phyloP scores from a whole-genome alignment of 1,140 invertebrate genomes.

The Orius laevigatus region DNA sequence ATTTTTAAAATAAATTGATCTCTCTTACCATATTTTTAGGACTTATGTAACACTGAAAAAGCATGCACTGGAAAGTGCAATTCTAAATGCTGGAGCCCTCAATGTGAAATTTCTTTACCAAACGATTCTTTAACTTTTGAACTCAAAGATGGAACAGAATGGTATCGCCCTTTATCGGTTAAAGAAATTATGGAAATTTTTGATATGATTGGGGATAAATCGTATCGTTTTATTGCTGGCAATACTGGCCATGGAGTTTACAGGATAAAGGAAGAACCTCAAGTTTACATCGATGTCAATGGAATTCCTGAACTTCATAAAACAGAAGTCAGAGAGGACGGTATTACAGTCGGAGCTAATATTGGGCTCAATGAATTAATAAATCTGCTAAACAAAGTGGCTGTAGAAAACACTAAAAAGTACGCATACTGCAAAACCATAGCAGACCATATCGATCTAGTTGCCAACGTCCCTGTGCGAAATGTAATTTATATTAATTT shows the following conservation, averaged over 20 bases:
- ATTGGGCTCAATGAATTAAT: conserved; percentile 45
- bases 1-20: too few relatives aligned
- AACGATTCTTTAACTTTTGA: conserved; percentile 3
- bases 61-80: background rate
- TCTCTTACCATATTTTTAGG: conserved; percentile 7
- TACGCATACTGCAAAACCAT: conserved; percentile 29
- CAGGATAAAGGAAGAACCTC: conserved; percentile 29
- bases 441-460: conserved; percentile 46
- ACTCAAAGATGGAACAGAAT: conserved; percentile 6
- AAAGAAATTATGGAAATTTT: conserved; percentile 40
- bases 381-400: conserved; percentile 36
- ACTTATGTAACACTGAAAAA: conserved; percentile 11
- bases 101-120: background rate
- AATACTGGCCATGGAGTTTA: conserved; percentile 57
- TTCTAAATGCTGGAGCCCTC: background rate
- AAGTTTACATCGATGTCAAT: conserved; percentile 54
- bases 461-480: conserved; percentile 52
- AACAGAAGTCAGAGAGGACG: conserved; percentile 29
- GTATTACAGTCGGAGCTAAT: conserved; percentile 43
- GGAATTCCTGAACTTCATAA: conserved; percentile 43
- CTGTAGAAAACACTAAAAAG: conserved; percentile 27
- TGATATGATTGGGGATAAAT: conserved; percentile 28
- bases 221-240: conserved; percentile 43
- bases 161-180: conserved; percentile 13
- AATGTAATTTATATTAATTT: conserved; percentile 28